Evolutionary conservation across 2,113 vertebrate species (phyloP), one percentile per base, ranked within the genome.

Genomic region (Papio anubis): DNA sequence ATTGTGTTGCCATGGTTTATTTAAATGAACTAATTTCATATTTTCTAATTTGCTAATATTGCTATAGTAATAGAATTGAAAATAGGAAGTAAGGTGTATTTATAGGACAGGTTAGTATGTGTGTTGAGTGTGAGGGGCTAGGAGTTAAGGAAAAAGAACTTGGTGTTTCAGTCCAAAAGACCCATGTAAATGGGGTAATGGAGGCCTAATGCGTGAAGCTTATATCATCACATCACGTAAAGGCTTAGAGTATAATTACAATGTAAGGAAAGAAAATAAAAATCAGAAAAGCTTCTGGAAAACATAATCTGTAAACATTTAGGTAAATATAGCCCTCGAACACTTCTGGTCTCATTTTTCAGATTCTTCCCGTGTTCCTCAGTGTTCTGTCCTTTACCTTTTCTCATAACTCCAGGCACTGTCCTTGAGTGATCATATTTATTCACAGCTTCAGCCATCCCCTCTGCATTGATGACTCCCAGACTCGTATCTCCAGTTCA

Each of bases 21-120:
- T 52, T 70, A 85, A 86, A 72, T 88, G 32, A 52, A 75, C 27
- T 52, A 38, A 80, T 45, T 61, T 91, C 20, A 27, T 64, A 23
- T 88, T 94, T 94, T 87, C 64, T 66, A 52, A 70, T 72, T 81
- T 81, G 75, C 64, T 88, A 66, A 72, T 76, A 38, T 50, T 90
- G 5, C n/a, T 48, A 1, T 55, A 80, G 16, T 83, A 68, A 73
- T 7, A 35, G 85, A 38, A 68, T 87, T 91, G 81, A 78, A 82
- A 30, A 12, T 52, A 57, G 52, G 73, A 95, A 90, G 21, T 79
- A 90, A 93, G 38, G 17, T 40, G 0, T 81, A 40, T 32, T 80
- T 90, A 30, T 50, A 68, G 21, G 75, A 43, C 57, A 64, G 11
- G 4, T 57, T 75, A 72, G 18, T 85, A 23, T 93, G 3, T 27